Conservation (phyloP, 2,113 vertebrate species). For the Otis tarda region DNA sequence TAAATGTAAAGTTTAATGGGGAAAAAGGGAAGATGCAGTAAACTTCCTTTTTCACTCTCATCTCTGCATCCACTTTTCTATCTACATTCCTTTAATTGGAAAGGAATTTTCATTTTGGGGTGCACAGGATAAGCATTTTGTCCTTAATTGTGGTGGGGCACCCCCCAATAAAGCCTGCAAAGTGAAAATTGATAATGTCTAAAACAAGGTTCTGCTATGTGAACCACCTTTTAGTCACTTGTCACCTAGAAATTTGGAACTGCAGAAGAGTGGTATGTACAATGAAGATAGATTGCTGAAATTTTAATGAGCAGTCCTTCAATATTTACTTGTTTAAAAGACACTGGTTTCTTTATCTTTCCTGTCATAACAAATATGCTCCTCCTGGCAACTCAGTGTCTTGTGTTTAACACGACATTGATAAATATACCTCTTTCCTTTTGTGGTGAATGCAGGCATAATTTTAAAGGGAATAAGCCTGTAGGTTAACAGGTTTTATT, state of each 20-base stretch:
- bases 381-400: background rate
- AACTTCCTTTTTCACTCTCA: background rate
- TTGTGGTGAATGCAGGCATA: background rate
- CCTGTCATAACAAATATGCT: slow-evolving; percentile 56
- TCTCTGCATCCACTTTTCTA: background rate
- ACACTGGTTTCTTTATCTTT: slow-evolving; percentile 23
- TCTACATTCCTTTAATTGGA: background rate
- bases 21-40: background rate
- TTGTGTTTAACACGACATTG: background rate
- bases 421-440: background rate
- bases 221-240: background rate
- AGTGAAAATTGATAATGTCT: background rate
- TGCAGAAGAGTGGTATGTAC: background rate
- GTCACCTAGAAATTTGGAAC: background rate
- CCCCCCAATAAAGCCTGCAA: background rate
- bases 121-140: background rate
- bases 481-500: background rate
- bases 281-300: background rate
- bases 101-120: background rate
- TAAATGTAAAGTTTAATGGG: background rate
- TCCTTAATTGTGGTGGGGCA: background rate
- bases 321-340: slow-evolving; percentile 33
- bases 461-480: background rate
- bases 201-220: background rate
- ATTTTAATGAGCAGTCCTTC: slow-evolving; percentile 34